Evolutionary conservation across 2,888 invertebrate genomes (phyloP).

Genomic region (Linnaemya tessellans): DNA sequence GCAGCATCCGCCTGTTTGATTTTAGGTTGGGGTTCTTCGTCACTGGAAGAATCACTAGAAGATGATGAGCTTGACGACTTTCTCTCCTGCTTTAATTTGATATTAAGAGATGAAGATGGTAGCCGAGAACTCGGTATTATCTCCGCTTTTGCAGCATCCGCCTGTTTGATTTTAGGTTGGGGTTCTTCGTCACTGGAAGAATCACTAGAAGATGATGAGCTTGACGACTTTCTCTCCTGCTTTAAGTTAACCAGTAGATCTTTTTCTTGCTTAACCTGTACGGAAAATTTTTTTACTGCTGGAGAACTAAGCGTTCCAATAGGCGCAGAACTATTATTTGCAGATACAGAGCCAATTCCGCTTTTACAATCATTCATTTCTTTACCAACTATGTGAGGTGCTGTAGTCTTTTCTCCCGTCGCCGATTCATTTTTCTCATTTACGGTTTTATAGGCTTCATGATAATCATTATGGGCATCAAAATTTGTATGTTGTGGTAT

Average conservation of each 20-base stretch:
- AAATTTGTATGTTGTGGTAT: constrained; percentile 16
- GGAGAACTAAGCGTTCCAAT: not conserved
- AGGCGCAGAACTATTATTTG: not conserved
- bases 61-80: constrained; percentile 47
- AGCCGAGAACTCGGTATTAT: not conserved
- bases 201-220: constrained; percentile 56
- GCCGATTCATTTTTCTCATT: not conserved
- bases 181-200: constrained; percentile 69
- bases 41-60: constrained; percentile 67
- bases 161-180: constrained; percentile 29
- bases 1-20: constrained; percentile 1
- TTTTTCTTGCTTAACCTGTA: constrained; percentile 46
- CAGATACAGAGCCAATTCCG: not conserved
- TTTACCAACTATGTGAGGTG: not conserved
- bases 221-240: constrained; percentile 50
- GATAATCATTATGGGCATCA: not conserved
- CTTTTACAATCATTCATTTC: not conserved
- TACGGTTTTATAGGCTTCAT: not conserved
- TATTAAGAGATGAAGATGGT: constrained; percentile 38
- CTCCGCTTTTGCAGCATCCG: not conserved
- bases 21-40: constrained; percentile 51
- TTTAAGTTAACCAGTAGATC: constrained; percentile 58
- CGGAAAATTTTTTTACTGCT: not conserved
- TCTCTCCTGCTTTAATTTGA: constrained; percentile 59
- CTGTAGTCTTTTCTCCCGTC: not conserved